Evolutionary conservation across 1,140 invertebrate genomes (phyloP).

Genomic region (Belonocnema kinseyi): DNA sequence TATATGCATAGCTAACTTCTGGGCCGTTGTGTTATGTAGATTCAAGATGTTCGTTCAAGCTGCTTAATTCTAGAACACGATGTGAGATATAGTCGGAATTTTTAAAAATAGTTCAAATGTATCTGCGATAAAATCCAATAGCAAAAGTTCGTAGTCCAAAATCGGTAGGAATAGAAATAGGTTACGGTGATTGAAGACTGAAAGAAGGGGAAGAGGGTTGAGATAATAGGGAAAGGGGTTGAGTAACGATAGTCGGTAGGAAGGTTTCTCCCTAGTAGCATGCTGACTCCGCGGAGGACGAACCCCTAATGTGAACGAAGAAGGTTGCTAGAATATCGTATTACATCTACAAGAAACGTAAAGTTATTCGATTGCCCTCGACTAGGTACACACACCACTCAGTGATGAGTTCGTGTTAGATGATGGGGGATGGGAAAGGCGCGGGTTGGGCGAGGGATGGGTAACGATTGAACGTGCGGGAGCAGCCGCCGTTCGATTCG

Average conservation of each 20-base stretch:
- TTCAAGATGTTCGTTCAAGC: too few species aligned
- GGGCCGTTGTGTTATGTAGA: too few species aligned
- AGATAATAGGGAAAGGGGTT: neutral
- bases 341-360: slow-evolving; percentile 38
- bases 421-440: neutral
- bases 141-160: too few species aligned
- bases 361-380: slow-evolving; percentile 41
- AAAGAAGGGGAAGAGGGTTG: too few species aligned
- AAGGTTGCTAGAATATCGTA: slow-evolving; percentile 45
- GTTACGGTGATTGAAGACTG: too few species aligned
- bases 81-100: too few species aligned
- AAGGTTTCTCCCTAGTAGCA: neutral
- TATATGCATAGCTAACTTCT: too few species aligned
- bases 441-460: slow-evolving; percentile 26
- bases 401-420: neutral
- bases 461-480: slow-evolving; percentile 26
- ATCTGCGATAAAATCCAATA: neutral
- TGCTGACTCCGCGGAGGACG: neutral
- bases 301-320: neutral
- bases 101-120: too few species aligned
- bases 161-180: too few species aligned
- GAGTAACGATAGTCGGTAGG: neutral
- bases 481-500: slow-evolving; percentile 42
- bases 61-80: too few species aligned
- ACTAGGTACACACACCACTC: neutral